Evolutionary conservation across 2,113 vertebrate genomes (phyloP), one percentile per base, ranked within the genome.

Genomic region (Phyllopteryx taeniolatus): DNA sequence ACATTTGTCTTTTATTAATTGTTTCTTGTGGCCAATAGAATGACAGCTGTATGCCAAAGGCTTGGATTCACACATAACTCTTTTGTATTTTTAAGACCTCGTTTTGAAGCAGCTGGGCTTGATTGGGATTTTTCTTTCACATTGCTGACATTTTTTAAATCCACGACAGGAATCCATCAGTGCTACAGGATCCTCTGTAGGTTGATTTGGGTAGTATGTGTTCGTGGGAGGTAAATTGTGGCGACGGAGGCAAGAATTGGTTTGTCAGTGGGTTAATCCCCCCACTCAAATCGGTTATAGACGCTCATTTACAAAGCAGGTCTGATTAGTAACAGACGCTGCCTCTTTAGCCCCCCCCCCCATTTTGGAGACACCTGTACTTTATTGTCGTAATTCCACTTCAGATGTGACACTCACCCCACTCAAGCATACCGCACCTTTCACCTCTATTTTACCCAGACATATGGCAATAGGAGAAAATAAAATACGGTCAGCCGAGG

Each of bases 351-450:
- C 69, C 51, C 57, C 42, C 53, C 20, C 73, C 72, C 62, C 14
- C 72, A 75, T 73, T 82, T 61, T 76, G 73, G 81, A 86, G 86
- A 86, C 90, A 91, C 90, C 88, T 90, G 90, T 78, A 80, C 88
- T 92, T 92, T 92, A 89, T 88, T 89, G 90, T 56, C 59, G 39
- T 63, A 77, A 76, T 47, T 71, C 78, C 67, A 69, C 79, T 86
- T 89, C 81, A 87, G 80, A 87, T 33, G 60, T 80, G 79, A 79
- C 79, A 68, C 68, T 46, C 63, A 22, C 61, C 75, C 69, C 63
- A 20, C 75, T 72, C 67, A 73, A 79, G 71, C 81, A 66, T 15
- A 65, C 59, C 20, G 9, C 57, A 82, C 76, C 72, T 74, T 47
- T 79, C 79, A 86, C 87, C 86, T 79, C 73, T 54, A 10, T 68